These are phyloP conservation scores for Lethrus apterus DNA, from an alignment of 1,140 invertebrate genomes.

Conservation along the genomic window DNA sequence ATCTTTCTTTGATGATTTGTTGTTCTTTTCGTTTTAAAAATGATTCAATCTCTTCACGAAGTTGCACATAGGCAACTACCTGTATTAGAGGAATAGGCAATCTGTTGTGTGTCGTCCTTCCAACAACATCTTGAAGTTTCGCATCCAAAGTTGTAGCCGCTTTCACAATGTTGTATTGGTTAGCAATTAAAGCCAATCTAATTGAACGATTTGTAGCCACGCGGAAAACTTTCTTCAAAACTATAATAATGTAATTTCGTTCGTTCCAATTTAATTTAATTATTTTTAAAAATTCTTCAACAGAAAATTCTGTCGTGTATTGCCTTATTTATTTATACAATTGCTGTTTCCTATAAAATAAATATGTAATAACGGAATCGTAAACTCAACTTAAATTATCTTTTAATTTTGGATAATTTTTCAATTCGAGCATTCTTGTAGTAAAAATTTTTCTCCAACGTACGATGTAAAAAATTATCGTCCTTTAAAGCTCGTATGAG, in stretches of 20 bases:
- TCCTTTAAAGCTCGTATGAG: too few relatives aligned
- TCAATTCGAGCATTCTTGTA: conserved; percentile 37
- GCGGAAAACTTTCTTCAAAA: conserved; percentile 2
- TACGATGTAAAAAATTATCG: too few relatives aligned
- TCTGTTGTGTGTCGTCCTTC: too few relatives aligned
- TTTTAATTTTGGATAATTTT: conserved; percentile 47
- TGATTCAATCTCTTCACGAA: too few relatives aligned
- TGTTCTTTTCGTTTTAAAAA: conserved; percentile 28
- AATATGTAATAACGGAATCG: not conserved
- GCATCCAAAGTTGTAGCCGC: too few relatives aligned
- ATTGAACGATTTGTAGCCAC: conserved; percentile 15
- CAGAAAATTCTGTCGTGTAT: conserved; percentile 42
- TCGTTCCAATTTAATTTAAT: conserved; percentile 40
- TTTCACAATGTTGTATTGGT: conserved; percentile 16
- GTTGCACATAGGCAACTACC: too few relatives aligned
- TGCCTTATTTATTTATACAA: conserved; percentile 37
- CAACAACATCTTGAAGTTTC: conserved; percentile 46
- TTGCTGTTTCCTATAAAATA: conserved; percentile 26
- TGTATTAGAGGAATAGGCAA: too few relatives aligned
- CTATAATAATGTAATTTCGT: not conserved
- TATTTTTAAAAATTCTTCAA: conserved; percentile 47
- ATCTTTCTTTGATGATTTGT: conserved; percentile 28
- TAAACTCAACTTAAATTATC: conserved; percentile 39
- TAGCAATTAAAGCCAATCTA: conserved; percentile 39
- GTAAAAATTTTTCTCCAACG: conserved; percentile 40